These are phyloP conservation scores for Zenarchopterus dispar DNA, from an alignment of 2,797 vertebrate genomes.

Conservation along the genomic window DNA sequence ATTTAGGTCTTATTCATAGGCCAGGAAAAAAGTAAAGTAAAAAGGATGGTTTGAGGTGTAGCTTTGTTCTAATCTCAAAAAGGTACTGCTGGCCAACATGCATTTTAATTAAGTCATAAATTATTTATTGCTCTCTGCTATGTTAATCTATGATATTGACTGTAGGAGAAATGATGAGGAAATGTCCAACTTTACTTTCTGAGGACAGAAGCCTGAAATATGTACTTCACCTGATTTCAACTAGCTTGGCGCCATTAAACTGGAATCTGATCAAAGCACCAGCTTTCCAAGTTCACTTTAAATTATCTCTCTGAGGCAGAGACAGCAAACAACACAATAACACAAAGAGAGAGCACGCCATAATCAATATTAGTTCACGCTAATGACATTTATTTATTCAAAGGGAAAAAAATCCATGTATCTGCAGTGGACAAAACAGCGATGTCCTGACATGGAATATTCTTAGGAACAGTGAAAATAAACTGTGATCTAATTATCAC, in stretches of 20 bases:
- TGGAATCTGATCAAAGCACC: conserved; percentile 7
- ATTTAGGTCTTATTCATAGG: no score
- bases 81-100: conserved; percentile 5
- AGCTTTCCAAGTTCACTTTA: conserved; percentile 45
- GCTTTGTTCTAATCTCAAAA: conserved; percentile 27
- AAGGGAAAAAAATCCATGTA: conserved; percentile 64
- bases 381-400: conserved; percentile 83
- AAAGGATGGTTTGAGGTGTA: background rate
- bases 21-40: background rate
- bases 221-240: conserved; percentile 7
- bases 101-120: conserved; percentile 31
- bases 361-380: conserved; percentile 77
- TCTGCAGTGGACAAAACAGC: conserved; percentile 72
- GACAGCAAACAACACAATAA: background rate
- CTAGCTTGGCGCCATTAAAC: conserved; percentile 13
- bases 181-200: background rate
- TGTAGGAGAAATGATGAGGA: conserved; percentile 1
- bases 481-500: conserved; percentile 82
- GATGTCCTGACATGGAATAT: conserved; percentile 70
- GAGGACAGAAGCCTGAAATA: background rate
- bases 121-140: conserved; percentile 30
- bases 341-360: conserved; percentile 41
- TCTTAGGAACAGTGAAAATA: conserved; percentile 78
- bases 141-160: conserved; percentile 2
- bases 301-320: conserved; percentile 45